Percentiles rank a stretch among this genome's conserved stretches.
phyloP scores from a whole-genome alignment of 1,140 invertebrate genomes.

The Drosophila sp. region DNA sequence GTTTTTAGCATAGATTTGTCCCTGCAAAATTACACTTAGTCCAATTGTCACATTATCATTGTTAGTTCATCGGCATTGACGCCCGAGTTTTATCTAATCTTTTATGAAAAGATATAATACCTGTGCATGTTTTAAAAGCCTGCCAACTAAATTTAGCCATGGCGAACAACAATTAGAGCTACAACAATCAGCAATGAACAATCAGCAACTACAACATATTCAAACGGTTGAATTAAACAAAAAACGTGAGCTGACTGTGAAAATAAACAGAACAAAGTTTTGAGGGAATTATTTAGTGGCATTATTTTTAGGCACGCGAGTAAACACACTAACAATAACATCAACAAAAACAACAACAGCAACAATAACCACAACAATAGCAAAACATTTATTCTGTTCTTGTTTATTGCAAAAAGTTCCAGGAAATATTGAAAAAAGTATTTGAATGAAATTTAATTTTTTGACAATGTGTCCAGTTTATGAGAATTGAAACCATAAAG shows the following conservation, averaged over 20 bases:
- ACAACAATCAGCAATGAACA: slow-evolving; percentile 16
- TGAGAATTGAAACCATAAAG: neutral
- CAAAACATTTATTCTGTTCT: neutral
- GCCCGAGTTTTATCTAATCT: slow-evolving; percentile 49
- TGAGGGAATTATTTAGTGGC: slow-evolving; percentile 30
- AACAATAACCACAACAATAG: neutral
- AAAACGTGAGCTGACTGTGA: slow-evolving; percentile 19
- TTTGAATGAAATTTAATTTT: neutral
- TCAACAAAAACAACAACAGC: slow-evolving; percentile 19
- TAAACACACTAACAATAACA: slow-evolving; percentile 32
- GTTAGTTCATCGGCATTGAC: slow-evolving; percentile 10
- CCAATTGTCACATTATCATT: slow-evolving; percentile 34
- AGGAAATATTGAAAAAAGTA: slow-evolving; percentile 1
- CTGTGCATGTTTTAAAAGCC: slow-evolving; percentile 25
- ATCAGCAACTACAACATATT: slow-evolving; percentile 43
- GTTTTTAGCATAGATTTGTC: neutral
- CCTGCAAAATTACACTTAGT: slow-evolving; percentile 11
- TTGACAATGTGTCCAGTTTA: neutral
- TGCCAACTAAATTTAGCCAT: slow-evolving; percentile 36
- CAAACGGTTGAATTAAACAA: slow-evolving; percentile 43
- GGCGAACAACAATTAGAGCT: slow-evolving; percentile 1
- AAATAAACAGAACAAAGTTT: slow-evolving; percentile 37
- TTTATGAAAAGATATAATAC: slow-evolving; percentile 6
- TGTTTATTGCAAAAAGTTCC: neutral
- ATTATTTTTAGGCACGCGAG: slow-evolving; percentile 57